phyloP scores from a whole-genome alignment of 2,888 invertebrate species.

The Nomada lathburiana region DNA sequence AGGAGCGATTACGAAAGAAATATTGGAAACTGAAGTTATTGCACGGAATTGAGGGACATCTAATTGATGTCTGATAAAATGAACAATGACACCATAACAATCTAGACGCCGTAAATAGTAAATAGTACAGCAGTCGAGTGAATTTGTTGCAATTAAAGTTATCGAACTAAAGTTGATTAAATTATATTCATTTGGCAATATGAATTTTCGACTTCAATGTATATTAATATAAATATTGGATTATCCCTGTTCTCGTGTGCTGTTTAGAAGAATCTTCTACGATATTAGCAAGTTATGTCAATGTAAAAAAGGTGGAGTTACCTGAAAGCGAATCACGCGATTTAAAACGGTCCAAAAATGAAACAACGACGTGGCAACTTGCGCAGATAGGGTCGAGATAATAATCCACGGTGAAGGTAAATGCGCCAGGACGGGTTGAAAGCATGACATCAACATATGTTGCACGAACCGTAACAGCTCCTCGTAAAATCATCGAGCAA shows the following conservation, averaged over 20 bases:
- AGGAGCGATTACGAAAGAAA: not conserved
- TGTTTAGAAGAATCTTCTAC: not conserved
- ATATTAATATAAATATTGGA: not conserved
- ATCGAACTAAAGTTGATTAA: not conserved
- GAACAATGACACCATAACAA: not conserved
- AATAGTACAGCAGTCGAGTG: no score
- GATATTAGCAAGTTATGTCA: not conserved
- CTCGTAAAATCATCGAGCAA: constrained; percentile 29
- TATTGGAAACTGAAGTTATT: constrained; percentile 1
- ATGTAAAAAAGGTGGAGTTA: not conserved
- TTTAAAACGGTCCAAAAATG: constrained; percentile 12
- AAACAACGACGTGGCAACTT: constrained; percentile 1
- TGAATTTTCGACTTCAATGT: no score
- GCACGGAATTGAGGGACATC: not conserved
- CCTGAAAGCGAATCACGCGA: constrained; percentile 14
- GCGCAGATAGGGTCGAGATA: constrained; percentile 19
- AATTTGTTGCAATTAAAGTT: not conserved
- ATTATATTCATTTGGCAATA: not conserved
- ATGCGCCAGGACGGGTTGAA: constrained; percentile 8
- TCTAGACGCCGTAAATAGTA: not conserved
- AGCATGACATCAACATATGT: constrained; percentile 32
- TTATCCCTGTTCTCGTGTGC: not conserved
- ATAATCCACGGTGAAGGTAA: constrained; percentile 25
- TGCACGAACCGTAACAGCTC: constrained; percentile 13
- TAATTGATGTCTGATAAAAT: constrained; percentile 11